Evolutionary conservation across 2,888 invertebrate genomes (phyloP), one percentile per base, ranked within the genome.

Genomic region (Drosophila colorata): DNA sequence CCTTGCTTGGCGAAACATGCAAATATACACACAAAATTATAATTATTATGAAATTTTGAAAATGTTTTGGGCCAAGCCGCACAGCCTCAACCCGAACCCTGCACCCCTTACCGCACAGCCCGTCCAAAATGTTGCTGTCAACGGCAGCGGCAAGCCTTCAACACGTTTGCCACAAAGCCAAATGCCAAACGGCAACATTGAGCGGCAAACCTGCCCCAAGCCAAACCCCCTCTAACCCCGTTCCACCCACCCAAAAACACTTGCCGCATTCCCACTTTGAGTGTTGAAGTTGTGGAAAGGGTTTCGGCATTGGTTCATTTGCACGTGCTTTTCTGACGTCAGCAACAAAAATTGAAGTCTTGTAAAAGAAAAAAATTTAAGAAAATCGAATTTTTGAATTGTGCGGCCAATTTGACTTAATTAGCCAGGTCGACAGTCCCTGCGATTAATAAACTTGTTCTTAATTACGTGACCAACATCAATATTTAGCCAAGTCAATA

Each of bases 11-110:
- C 60, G 63, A 49, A 74, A 74, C 68, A 87, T 73, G 84, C 81
- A 80, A 78, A 83, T 69, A 78, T 41, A 49, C 55, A 80, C 69
- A 69, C 78, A 78, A 69, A 87, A 80, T 87, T 85, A 82, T 83
- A 85, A 83, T 83, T 87, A 87, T 83, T 76, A 87, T 85, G 71
- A 79, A 85, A 87, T 83, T 81, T 76, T 60, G 61, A 68, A 67
- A 79, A 79, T 67, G 57, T 56, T 70, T 67, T 38, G 31, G 56
- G 40, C 31, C 11, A 31, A 11, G 31, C 31, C 31, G 31, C 46
- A 8, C n/a, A 55, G 16, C 11, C 8, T 33, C 49, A 31, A 4
- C 33, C 6, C 46, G 28, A 2, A 25, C 0, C 28, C 28, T 9
- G 9, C 25, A 25, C 33, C 9, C 1, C 11, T 7, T 1, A 4